Base-by-base conservation (phyloP, 64 coral and sea anemone species). In the Actinia tenebrosa region DNA sequence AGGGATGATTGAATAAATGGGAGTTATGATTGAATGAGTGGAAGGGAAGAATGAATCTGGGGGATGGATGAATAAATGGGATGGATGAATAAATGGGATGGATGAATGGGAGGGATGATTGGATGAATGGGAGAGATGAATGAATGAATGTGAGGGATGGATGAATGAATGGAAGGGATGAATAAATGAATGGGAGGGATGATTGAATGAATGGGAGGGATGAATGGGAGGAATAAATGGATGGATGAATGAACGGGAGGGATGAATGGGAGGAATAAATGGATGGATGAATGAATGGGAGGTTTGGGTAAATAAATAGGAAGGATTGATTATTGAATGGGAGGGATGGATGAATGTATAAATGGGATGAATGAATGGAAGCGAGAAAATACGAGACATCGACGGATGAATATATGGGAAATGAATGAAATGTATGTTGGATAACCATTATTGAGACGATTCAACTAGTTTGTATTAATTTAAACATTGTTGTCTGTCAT, bases 71-170 rank as follows among this genome's bases (percentile, higher is more conserved):
- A 30, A 16, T 15, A 8, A 75, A 75, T 75, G 20, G 63, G 63
- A 66, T 25, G n/a, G 20, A 42, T 30, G n/a, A 26, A 14, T 72
- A 15, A 37, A 25, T 10, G 1, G 30, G 44, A 53, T 83, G 27
- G 14, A 42, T 15, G 26, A 75, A 75, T 75, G 26, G 19, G 23
- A 23, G 20, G 63, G 63, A 66, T 66, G 9, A 37, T n/a, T n/a
- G n/a, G n/a, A 25, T 10, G 44, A 87, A 55, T 47, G 86, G 78
- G 90, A 37, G 94, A 1, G 30, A 37, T 95, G 37, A 26, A 13
- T 72, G 9, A 37, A 25, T 10, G 44, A 87, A 55, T 47, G 86
- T 83, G 90, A 37, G 94, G 30, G 30, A 37, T 95, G 37, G 54
- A 77, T 83, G 27, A 30, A 42, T 15, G 9, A 75, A 75, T 75